phyloP scores from a whole-genome alignment of 2,888 invertebrate genomes.

The Drosophila demipolita region DNA sequence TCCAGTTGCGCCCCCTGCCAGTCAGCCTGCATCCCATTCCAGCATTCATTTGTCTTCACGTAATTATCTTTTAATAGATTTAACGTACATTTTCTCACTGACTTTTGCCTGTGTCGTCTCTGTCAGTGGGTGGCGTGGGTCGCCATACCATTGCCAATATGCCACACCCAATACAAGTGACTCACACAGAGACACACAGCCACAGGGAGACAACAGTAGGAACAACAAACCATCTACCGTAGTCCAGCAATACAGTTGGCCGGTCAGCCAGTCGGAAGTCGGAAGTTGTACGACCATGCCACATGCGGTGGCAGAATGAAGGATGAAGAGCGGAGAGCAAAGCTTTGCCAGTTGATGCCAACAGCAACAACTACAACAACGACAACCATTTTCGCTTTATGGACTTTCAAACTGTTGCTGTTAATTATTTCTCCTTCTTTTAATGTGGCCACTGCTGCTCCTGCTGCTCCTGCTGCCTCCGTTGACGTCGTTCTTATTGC shows the following conservation, averaged over 20 bases:
- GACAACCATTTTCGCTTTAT: slow-evolving; percentile 73
- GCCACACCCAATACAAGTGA: slow-evolving; percentile 9
- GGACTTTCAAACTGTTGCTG: slow-evolving; percentile 81
- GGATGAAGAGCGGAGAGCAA: slow-evolving; percentile 33
- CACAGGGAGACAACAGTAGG: slow-evolving; percentile 9
- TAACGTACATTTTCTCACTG: slow-evolving; percentile 80
- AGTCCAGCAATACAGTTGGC: slow-evolving; percentile 36
- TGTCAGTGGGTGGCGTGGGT: slow-evolving; percentile 15
- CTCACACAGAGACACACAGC: slow-evolving; percentile 8
- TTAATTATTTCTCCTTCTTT: slow-evolving; percentile 81
- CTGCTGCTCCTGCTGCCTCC: slow-evolving; percentile 42
- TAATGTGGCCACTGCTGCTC: slow-evolving; percentile 71
- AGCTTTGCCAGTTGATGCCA: slow-evolving; percentile 46
- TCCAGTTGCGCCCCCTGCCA: not conserved
- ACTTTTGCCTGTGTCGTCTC: slow-evolving; percentile 61
- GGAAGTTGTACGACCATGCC: slow-evolving; percentile 79
- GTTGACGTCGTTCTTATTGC: slow-evolving; percentile 27
- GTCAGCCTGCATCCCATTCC: slow-evolving; percentile 3
- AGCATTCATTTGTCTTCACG: slow-evolving; percentile 78
- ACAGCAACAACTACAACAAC: slow-evolving; percentile 7
- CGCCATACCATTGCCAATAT: slow-evolving; percentile 3
- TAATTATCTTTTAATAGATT: slow-evolving; percentile 81
- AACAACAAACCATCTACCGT: slow-evolving; percentile 37
- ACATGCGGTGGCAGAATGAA: slow-evolving; percentile 63
- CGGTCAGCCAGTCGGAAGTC: slow-evolving; percentile 69